Evolutionary conservation across 2,888 invertebrate species (phyloP).

Genomic region (Colletes collaris): DNA sequence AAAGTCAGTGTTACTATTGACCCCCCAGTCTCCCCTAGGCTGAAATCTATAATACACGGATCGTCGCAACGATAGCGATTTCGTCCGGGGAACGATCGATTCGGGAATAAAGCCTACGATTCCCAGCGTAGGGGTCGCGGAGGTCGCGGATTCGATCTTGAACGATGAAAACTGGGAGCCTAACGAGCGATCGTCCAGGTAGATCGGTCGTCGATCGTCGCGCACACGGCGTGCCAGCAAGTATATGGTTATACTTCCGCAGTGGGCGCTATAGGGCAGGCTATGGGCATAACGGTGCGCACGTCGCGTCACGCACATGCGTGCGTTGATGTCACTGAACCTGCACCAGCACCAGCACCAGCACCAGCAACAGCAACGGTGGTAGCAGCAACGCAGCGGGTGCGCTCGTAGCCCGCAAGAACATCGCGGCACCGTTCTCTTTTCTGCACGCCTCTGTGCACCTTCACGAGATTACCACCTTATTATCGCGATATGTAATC

Average conservation of each 20-base stretch:
- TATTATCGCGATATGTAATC: conserved; percentile 58
- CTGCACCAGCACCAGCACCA: conserved; percentile 66
- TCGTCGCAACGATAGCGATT: no score
- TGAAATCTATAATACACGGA: no score
- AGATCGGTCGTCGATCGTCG: conserved; percentile 49
- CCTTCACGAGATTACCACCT: conserved; percentile 51
- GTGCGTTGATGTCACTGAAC: conserved; percentile 82
- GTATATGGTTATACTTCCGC: conserved; percentile 71
- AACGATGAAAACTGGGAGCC: not conserved
- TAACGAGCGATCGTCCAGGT: conserved; percentile 2
- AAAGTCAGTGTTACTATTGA: no score
- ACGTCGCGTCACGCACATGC: conserved; percentile 81
- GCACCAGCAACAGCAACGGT: conserved; percentile 42
- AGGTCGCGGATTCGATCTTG: not conserved
- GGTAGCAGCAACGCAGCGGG: conserved; percentile 37
- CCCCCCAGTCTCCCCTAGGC: no score
- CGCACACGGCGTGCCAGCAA: conserved; percentile 45
- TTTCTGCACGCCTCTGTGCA: conserved; percentile 48
- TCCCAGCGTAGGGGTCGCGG: no score
- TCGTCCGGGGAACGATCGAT: not conserved
- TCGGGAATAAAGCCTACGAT: not conserved
- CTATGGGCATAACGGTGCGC: conserved; percentile 81
- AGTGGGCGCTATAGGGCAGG: conserved; percentile 74
- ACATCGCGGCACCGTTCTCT: conserved; percentile 58
- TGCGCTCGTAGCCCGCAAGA: conserved; percentile 48